Percentiles rank a stretch among this genome's conserved stretches.
Evolutionary conservation across 1,140 invertebrate species (phyloP).

Genomic region (Drosophila setifemur): DNA sequence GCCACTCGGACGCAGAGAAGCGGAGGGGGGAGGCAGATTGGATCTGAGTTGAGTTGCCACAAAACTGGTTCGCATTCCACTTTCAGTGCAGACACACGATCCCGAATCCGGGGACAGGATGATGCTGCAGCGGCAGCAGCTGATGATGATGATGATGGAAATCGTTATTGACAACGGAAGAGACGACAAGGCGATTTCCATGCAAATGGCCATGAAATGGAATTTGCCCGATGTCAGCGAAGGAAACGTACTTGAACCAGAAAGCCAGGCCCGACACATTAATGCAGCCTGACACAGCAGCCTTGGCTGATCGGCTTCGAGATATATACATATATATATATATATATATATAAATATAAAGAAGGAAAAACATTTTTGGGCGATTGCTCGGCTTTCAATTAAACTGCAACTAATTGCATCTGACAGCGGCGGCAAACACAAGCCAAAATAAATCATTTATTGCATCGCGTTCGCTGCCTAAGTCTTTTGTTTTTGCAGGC

Average conservation of each 20-base stretch:
- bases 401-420: constrained; percentile 71
- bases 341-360: not conserved
- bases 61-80: constrained; percentile 73
- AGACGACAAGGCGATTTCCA: constrained; percentile 64
- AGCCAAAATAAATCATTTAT: constrained; percentile 60
- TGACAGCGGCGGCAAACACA: constrained; percentile 61
- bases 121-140: constrained; percentile 42
- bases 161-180: constrained; percentile 81
- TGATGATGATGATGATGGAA: constrained; percentile 64
- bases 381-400: constrained; percentile 62
- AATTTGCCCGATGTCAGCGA: constrained; percentile 53
- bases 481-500: constrained; percentile 59
- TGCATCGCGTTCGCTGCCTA: constrained; percentile 58
- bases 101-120: constrained; percentile 46
- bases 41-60: constrained; percentile 20
- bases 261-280: constrained; percentile 78
- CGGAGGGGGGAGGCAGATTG: constrained; percentile 1
- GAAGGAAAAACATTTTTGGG: constrained; percentile 38
- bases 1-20: constrained; percentile 40
- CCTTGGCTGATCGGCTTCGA: constrained; percentile 58
- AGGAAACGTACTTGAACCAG: constrained; percentile 78
- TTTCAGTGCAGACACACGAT: constrained; percentile 49
- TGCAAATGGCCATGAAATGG: constrained; percentile 79
- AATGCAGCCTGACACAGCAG: constrained; percentile 77
- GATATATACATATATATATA: constrained; percentile 19